phyloP scores from a whole-genome alignment of 2,888 invertebrate genomes.

The Blomia tropicalis region DNA sequence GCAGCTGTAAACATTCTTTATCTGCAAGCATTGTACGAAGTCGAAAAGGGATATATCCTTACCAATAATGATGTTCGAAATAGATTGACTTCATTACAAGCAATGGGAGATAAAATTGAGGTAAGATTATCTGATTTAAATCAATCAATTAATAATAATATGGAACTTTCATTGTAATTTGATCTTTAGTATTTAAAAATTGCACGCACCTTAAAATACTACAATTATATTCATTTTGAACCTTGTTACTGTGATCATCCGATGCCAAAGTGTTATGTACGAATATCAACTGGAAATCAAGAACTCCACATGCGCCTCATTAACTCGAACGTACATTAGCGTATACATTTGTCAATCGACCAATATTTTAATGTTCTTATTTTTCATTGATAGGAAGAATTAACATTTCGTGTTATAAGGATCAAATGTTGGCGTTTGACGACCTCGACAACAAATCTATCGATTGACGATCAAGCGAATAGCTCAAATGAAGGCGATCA shows the following conservation, averaged over 20 bases:
- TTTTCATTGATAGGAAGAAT: conserved; percentile 48
- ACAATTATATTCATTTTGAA: conserved; percentile 68
- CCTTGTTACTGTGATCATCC: conserved; percentile 62
- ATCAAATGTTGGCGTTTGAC: conserved; percentile 96
- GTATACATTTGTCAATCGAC: not conserved
- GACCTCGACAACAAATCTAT: conserved; percentile 38
- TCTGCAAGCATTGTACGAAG: conserved; percentile 67
- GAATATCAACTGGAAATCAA: conserved; percentile 56
- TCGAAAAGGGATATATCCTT: conserved; percentile 69
- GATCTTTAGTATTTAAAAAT: conserved; percentile 63
- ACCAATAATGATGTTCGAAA: conserved; percentile 51
- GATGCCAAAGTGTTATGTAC: conserved; percentile 47
- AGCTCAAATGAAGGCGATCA: not conserved
- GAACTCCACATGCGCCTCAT: not conserved
- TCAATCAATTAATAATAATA: not conserved
- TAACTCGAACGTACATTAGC: not conserved
- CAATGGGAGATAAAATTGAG: conserved; percentile 63
- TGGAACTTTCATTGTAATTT: not conserved
- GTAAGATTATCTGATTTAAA: conserved; percentile 37
- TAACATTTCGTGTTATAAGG: conserved; percentile 76
- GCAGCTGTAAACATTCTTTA: conserved; percentile 70
- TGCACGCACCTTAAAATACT: conserved; percentile 65
- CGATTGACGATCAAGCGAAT: too few species aligned
- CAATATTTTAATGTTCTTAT: not conserved
- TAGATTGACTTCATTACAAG: conserved; percentile 53